phyloP scores from a whole-genome alignment of 2,888 invertebrate species.

The Cheilosia vernalis region DNA sequence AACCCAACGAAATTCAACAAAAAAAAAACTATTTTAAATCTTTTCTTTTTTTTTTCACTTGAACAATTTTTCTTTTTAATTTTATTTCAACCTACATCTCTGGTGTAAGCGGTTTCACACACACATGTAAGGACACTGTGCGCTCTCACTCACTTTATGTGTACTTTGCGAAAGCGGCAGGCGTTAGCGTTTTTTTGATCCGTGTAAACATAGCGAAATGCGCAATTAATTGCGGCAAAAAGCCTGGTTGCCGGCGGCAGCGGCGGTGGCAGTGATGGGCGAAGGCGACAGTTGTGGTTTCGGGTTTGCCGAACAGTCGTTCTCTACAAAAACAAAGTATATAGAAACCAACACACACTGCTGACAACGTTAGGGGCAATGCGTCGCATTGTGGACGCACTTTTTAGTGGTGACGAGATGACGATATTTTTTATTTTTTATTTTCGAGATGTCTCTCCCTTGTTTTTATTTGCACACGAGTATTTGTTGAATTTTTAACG shows the following conservation, averaged over 20 bases:
- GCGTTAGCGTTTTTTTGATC: constrained; percentile 70
- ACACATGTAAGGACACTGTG: constrained; percentile 22
- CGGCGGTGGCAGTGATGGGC: not conserved
- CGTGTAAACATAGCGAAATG: constrained; percentile 75
- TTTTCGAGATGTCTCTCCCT: not conserved
- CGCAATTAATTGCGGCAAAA: constrained; percentile 73
- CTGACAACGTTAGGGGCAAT: constrained; percentile 26
- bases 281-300: constrained; percentile 21
- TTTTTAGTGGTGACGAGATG: not conserved
- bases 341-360: constrained; percentile 35
- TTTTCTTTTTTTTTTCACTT: constrained; percentile 36
- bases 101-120: constrained; percentile 37
- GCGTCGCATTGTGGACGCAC: constrained; percentile 50
- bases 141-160: constrained; percentile 45
- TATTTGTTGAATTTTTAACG: constrained; percentile 14
- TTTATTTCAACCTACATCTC: constrained; percentile 51
- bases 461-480: constrained; percentile 1
- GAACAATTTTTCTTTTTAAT: constrained; percentile 32
- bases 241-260: constrained; percentile 61
- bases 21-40: constrained; percentile 27
- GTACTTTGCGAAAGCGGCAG: constrained; percentile 64
- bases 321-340: constrained; percentile 24
- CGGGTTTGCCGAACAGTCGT: constrained; percentile 6
- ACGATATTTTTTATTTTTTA: not conserved
- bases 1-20: not conserved